Evolutionary conservation across 2,888 invertebrate species (phyloP), one percentile per base, ranked within the genome.

Genomic region (Ephialtes manifestator): DNA sequence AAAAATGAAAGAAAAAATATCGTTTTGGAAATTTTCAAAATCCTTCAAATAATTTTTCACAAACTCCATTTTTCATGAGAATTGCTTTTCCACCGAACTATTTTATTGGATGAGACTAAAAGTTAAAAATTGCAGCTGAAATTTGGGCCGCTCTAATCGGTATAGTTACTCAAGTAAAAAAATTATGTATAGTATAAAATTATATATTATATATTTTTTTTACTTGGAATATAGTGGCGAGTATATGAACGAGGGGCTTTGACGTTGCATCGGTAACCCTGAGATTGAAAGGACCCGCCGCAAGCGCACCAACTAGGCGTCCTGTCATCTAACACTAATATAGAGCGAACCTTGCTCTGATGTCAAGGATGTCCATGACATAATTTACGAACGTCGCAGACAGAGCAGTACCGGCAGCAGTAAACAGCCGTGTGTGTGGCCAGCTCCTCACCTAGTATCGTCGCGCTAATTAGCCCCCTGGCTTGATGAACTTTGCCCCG

Each of bases 391-490:
- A 79, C 63, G 55, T 79, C 55, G 58, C 20, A 72, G 46, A 67
- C 48, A 63, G 70, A 65, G 71, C 68, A 75, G 80, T 68, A 48
- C 72, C 24, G 35, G 58, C 75, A 76, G 85, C 63, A 53, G 78
- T 74, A 76, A 84, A 68, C 67, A 85, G 81, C 87, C 83, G 88
- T 80, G 84, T 84, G 88, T 80, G 84, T 84, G 81, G 85, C 85
- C 83, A 77, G 79, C 28, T 68, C 51, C 46, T 35, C 60, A 28
- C 31, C n/a, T 46, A 39, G 48, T 60, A 70, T 60, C 81, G 71
- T 87, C 84, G 84, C 81, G 82, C 86, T 85, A 89, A 90, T 90
- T 89, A 89, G 85, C 79, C 77, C 83, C 76, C 83, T 74, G 83
- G 72, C 70, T 75, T 84, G 86, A 81, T 85, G 86, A 89, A 89